Evolutionary conservation across 2,888 invertebrate genomes (phyloP).

Genomic region (Andrena hattorfiana): DNA sequence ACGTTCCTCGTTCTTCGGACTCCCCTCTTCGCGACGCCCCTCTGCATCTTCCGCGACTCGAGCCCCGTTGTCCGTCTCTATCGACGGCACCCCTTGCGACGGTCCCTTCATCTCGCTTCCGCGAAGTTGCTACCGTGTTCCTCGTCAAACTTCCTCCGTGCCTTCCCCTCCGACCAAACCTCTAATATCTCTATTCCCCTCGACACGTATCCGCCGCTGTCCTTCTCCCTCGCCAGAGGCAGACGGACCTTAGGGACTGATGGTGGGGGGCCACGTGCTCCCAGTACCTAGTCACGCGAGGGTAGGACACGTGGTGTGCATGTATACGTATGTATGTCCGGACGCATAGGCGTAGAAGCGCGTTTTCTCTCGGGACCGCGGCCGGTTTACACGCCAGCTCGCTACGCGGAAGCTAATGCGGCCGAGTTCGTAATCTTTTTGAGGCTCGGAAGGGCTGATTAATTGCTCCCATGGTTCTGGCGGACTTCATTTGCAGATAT

Average conservation of each 20-base stretch:
- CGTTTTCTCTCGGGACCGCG: slow-evolving; percentile 19
- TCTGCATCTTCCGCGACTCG: slow-evolving; percentile 2
- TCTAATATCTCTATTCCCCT: neutral
- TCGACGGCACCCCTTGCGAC: neutral
- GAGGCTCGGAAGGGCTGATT: neutral
- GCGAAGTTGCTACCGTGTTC: slow-evolving; percentile 24
- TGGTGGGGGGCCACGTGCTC: slow-evolving; percentile 77
- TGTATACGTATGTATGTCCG: slow-evolving; percentile 56
- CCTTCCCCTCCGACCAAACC: neutral
- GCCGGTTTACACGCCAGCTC: neutral
- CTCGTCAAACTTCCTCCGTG: slow-evolving; percentile 34
- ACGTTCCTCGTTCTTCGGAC: too few relatives aligned
- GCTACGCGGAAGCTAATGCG: neutral
- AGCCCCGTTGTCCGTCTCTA: neutral
- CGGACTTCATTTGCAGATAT: too few relatives aligned
- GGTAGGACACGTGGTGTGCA: slow-evolving; percentile 69
- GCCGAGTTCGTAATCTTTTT: neutral
- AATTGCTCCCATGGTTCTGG: too few relatives aligned
- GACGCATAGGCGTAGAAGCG: slow-evolving; percentile 62
- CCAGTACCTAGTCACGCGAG: slow-evolving; percentile 70
- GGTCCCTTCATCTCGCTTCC: neutral
- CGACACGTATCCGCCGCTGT: neutral
- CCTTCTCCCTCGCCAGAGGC: slow-evolving; percentile 24
- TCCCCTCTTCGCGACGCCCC: too few relatives aligned
- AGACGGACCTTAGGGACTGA: slow-evolving; percentile 38